Percentiles rank a stretch among this genome's conserved stretches.
Evolutionary conservation across 2,797 vertebrate species (phyloP).

Genomic region (Peromyscus nudipes): DNA sequence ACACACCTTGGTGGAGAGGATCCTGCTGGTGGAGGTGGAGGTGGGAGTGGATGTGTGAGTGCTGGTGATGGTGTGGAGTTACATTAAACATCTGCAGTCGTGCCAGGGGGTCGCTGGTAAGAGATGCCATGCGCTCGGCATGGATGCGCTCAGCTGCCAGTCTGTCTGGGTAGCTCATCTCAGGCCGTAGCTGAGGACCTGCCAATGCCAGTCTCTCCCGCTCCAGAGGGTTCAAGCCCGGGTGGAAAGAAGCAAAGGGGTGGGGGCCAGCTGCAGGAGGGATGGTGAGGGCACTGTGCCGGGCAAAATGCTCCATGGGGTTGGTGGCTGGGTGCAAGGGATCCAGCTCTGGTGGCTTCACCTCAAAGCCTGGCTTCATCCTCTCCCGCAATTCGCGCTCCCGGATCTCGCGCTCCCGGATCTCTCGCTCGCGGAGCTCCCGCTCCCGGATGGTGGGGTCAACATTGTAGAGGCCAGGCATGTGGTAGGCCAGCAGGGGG

Average conservation of each 20-base stretch:
- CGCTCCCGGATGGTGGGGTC: constrained; percentile 96
- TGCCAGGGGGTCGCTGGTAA: constrained; percentile 97
- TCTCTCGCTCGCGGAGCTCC: constrained; percentile 95
- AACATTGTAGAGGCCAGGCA: constrained; percentile 97
- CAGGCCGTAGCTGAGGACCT: constrained; percentile 96
- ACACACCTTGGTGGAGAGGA: constrained; percentile 98
- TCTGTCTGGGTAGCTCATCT: constrained; percentile 98
- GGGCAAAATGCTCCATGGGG: constrained; percentile 99
- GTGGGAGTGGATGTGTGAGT: constrained; percentile 99
- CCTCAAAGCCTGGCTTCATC: constrained; percentile 99
- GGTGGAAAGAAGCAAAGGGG: constrained; percentile 97
- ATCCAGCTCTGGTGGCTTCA: constrained; percentile 98
- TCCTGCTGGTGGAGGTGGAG: constrained; percentile 99
- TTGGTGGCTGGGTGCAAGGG: constrained; percentile 96
- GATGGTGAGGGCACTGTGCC: constrained; percentile 96
- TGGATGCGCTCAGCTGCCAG: constrained; percentile 98
- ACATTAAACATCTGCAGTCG: constrained; percentile 99
- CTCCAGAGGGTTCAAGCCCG: constrained; percentile 96
- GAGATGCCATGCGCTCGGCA: constrained; percentile 97
- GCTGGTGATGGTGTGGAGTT: constrained; percentile 99
- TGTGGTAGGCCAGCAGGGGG: constrained; percentile 97
- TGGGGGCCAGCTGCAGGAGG: constrained; percentile 95
- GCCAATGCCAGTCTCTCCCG: constrained; percentile 97
- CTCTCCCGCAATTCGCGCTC: constrained; percentile 96
- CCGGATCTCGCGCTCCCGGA: constrained; percentile 95